Evolutionary conservation across 1,140 invertebrate genomes (phyloP).

Genomic region (Drosophila nebulosa): DNA sequence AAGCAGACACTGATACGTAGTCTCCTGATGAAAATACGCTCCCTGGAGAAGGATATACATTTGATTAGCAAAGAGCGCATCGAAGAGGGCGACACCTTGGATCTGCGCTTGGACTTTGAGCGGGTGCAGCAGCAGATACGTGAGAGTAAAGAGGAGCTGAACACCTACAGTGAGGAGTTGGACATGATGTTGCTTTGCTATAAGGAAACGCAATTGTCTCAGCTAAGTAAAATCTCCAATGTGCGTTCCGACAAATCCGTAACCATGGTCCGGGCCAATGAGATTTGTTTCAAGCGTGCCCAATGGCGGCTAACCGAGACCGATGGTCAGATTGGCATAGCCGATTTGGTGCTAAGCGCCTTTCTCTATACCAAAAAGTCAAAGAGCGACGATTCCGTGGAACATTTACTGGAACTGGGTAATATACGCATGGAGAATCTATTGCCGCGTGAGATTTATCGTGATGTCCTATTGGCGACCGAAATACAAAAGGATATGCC

Average conservation of each 20-base stretch:
- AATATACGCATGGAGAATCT: slow-evolving; percentile 97
- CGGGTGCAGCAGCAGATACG: slow-evolving; percentile 88
- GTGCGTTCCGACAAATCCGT: slow-evolving; percentile 84
- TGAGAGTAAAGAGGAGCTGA: slow-evolving; percentile 94
- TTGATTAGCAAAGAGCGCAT: slow-evolving; percentile 90
- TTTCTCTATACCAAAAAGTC: slow-evolving; percentile 99
- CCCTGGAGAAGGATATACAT: slow-evolving; percentile 95
- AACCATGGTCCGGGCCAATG: slow-evolving; percentile 92
- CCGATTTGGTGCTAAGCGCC: slow-evolving; percentile 96
- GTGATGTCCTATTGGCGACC: slow-evolving; percentile 93
- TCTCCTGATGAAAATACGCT: slow-evolving; percentile 89
- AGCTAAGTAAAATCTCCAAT: slow-evolving; percentile 83
- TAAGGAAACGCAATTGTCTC: slow-evolving; percentile 90
- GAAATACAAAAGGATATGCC: slow-evolving; percentile 94
- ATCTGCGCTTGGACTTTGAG: slow-evolving; percentile 87
- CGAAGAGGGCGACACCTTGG: slow-evolving; percentile 86
- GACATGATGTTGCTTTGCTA: slow-evolving; percentile 95
- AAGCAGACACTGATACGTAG: slow-evolving; percentile 93
- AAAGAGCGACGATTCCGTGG: slow-evolving; percentile 97
- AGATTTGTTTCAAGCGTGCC: slow-evolving; percentile 99
- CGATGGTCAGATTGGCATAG: slow-evolving; percentile 98
- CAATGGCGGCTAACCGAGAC: slow-evolving; percentile 98
- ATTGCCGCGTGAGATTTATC: slow-evolving; percentile 96
- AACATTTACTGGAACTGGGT: slow-evolving; percentile 98
- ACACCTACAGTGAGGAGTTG: slow-evolving; percentile 93